These are phyloP conservation scores for Parnassius apollo DNA, from an alignment of 2,888 invertebrate species.

Conservation along the genomic window DNA sequence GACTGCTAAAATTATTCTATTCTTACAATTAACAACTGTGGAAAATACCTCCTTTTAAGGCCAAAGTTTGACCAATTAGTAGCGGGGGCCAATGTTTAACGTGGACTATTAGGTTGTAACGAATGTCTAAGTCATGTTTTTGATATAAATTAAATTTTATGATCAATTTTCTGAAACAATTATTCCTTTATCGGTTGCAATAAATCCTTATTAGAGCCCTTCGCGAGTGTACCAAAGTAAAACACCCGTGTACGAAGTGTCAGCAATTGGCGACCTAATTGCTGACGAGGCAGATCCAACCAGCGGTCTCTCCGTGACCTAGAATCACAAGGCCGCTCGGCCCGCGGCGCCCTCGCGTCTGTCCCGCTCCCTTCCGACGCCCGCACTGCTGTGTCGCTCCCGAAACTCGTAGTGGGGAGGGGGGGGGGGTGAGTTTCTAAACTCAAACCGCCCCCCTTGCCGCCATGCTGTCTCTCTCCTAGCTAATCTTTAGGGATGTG, in stretches of 20 bases:
- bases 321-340: slow-evolving; percentile 29
- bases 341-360: slow-evolving; percentile 45
- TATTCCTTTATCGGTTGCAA: background rate
- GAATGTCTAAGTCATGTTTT: no score
- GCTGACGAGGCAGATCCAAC: slow-evolving; percentile 27
- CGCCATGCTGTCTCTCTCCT: slow-evolving; percentile 25
- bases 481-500: slow-evolving; percentile 19
- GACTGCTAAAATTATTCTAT: no score
- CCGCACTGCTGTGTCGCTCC: slow-evolving; percentile 64
- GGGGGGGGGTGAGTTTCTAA: slow-evolving; percentile 13
- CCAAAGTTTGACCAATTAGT: no score
- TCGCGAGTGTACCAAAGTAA: slow-evolving; percentile 4
- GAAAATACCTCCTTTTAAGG: no score
- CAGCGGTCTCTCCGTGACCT: slow-evolving; percentile 33
- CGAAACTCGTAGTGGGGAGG: slow-evolving; percentile 14
- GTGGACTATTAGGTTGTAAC: no score
- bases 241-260: background rate
- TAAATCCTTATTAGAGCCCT: slow-evolving; percentile 5
- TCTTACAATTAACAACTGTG: no score
- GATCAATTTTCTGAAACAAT: no score
- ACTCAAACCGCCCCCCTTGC: slow-evolving; percentile 8
- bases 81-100: no score
- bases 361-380: slow-evolving; percentile 38
- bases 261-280: slow-evolving; percentile 22
- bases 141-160: no score